Evolutionary conservation across 2,888 invertebrate species (phyloP).

Genomic region (Parnassius apollo): DNA sequence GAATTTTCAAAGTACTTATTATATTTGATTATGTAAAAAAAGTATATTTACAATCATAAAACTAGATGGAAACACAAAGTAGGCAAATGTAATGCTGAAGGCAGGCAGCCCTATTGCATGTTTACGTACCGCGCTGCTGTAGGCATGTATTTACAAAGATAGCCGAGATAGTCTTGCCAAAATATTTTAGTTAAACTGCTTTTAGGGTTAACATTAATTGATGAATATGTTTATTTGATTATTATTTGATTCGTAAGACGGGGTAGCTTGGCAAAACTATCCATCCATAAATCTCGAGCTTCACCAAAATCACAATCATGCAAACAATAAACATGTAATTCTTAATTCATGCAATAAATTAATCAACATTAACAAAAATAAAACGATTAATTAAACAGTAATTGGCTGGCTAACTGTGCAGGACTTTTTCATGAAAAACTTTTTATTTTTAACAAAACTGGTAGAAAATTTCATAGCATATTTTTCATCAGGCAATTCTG

Average conservation of each 20-base stretch:
- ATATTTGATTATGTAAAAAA: no score
- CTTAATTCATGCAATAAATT: slow-evolving; percentile 66
- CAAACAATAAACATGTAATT: slow-evolving; percentile 43
- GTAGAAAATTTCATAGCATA: no score
- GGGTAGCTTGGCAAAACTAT: slow-evolving; percentile 29
- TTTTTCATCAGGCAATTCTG: no score
- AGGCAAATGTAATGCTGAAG: no score
- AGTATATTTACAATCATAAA: no score
- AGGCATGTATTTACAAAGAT: no score
- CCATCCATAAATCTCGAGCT: slow-evolving; percentile 23
- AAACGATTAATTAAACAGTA: slow-evolving; percentile 32
- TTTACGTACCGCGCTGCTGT: no score
- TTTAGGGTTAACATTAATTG: not conserved
- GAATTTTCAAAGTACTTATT: no score
- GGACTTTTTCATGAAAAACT: not conserved
- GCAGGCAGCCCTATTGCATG: no score
- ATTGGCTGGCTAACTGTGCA: slow-evolving; percentile 24
- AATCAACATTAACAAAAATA: slow-evolving; percentile 58
- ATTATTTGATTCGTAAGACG: slow-evolving; percentile 15
- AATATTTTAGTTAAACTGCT: not conserved
- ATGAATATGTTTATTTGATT: no score
- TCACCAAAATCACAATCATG: slow-evolving; percentile 22
- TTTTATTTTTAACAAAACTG: no score
- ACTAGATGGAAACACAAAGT: no score
- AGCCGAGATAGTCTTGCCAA: not conserved